Evolutionary conservation across 2,888 invertebrate genomes (phyloP).

Genomic region (Ophioninae sp.): DNA sequence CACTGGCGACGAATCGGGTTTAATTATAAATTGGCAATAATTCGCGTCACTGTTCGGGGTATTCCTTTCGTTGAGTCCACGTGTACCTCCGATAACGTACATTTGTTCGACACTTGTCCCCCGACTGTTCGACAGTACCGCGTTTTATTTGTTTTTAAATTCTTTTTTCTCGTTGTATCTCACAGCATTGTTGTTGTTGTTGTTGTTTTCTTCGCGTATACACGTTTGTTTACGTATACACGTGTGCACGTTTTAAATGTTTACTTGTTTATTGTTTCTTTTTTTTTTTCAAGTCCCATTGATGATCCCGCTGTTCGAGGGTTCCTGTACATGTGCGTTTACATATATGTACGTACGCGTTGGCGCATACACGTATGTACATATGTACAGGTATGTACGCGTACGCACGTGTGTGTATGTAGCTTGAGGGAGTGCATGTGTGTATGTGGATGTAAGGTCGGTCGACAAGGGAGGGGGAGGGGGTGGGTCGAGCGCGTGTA

Average conservation of each 20-base stretch:
- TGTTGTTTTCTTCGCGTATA: slow-evolving; percentile 47
- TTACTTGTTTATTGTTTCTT: slow-evolving; percentile 45
- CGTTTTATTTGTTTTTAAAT: slow-evolving; percentile 17
- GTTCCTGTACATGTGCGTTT: slow-evolving; percentile 57
- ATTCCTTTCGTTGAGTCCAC: slow-evolving; percentile 43
- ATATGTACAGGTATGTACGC: slow-evolving; percentile 55
- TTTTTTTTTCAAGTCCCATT: slow-evolving; percentile 35
- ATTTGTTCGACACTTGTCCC: slow-evolving; percentile 53
- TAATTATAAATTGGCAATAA: slow-evolving; percentile 8
- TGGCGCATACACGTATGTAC: slow-evolving; percentile 26
- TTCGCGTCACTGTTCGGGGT: slow-evolving; percentile 48
- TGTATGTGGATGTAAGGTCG: slow-evolving; percentile 39
- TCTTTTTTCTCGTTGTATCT: slow-evolving; percentile 29
- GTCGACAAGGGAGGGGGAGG: slow-evolving; percentile 56
- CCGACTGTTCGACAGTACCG: slow-evolving; percentile 33
- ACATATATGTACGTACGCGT: slow-evolving; percentile 35
- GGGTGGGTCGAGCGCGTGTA: slow-evolving; percentile 70
- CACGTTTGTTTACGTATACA: slow-evolving; percentile 36
- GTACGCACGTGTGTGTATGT: slow-evolving; percentile 38
- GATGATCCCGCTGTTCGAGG: slow-evolving; percentile 58
- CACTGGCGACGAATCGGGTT: slow-evolving; percentile 14
- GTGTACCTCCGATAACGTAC: slow-evolving; percentile 42
- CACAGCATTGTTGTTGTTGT: slow-evolving; percentile 18
- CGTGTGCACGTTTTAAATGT: not conserved
- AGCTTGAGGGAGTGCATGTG: slow-evolving; percentile 43